Conservation (phyloP, 2,888 invertebrate genomes). For the Blera fallax region DNA sequence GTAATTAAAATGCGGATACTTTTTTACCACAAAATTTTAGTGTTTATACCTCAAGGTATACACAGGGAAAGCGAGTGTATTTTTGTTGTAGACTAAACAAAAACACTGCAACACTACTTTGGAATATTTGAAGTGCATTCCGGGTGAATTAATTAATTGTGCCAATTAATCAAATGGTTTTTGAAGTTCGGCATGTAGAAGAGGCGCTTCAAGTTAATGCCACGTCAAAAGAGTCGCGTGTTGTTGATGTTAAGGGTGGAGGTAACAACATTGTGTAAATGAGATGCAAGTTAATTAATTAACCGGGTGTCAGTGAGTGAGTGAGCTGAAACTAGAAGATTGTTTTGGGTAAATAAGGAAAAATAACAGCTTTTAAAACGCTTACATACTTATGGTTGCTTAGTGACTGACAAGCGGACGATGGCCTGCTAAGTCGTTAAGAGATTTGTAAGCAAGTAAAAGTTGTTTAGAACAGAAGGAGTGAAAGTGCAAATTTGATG, state of each 20-base stretch:
- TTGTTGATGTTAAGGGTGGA: not conserved
- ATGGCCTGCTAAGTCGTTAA: too few species aligned
- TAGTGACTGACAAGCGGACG: too few species aligned
- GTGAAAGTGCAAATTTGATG: too few species aligned
- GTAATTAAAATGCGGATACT: conserved; percentile 51
- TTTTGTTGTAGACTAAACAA: conserved; percentile 63
- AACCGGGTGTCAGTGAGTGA: too few species aligned
- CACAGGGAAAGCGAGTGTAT: conserved; percentile 29
- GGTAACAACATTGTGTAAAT: not conserved
- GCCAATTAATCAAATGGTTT: conserved; percentile 60
- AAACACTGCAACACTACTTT: conserved; percentile 52
- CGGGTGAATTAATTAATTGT: conserved; percentile 60
- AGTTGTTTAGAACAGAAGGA: too few species aligned
- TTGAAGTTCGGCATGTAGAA: not conserved
- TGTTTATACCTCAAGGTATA: conserved; percentile 46
- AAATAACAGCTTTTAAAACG: too few species aligned
- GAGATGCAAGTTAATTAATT: too few species aligned
- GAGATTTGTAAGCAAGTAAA: too few species aligned
- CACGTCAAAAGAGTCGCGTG: not conserved
- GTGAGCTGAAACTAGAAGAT: too few species aligned
- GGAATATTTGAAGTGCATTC: conserved; percentile 49
- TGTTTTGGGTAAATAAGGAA: too few species aligned
- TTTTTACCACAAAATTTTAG: conserved; percentile 40
- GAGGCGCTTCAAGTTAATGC: not conserved
- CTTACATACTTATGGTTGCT: too few species aligned